A percentile compares a stretch with the other conserved stretches of the same genome.
These are phyloP conservation scores for Cryptotis parvus DNA, from an alignment of 2,113 vertebrate species.

Conservation along the genomic window DNA sequence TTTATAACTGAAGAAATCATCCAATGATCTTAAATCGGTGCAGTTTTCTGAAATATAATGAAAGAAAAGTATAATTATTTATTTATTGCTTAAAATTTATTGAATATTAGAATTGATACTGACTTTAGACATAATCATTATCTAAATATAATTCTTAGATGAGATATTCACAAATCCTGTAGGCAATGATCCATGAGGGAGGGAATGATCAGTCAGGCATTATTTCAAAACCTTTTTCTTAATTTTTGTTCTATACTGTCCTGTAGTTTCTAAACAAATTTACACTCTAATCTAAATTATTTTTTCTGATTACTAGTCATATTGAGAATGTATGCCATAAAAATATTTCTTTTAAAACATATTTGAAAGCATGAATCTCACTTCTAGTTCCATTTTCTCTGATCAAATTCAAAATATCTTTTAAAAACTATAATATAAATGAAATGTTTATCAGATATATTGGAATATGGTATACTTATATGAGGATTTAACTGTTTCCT, in stretches of 20 bases:
- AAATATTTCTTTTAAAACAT: background rate
- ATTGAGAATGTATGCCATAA: background rate
- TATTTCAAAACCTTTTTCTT: background rate
- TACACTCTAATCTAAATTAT: background rate
- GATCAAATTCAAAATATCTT: background rate
- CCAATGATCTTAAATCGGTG: conserved; percentile 30
- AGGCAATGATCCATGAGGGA: background rate
- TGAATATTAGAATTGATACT: background rate
- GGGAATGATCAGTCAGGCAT: background rate
- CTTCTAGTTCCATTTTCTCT: background rate
- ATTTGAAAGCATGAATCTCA: background rate
- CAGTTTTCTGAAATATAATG: background rate
- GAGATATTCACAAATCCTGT: background rate
- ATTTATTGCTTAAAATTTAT: background rate
- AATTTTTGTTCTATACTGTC: background rate
- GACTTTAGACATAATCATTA: background rate
- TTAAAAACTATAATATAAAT: background rate
- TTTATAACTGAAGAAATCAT: conserved; percentile 16
- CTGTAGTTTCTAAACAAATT: background rate
- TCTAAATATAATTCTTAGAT: background rate
- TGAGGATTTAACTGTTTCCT: no score
- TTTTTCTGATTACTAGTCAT: background rate
- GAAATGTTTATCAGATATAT: no score
- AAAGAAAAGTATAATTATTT: background rate
- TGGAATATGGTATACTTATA: no score